Evolutionary conservation across 2,888 invertebrate genomes (phyloP).

Genomic region (Hirtodrosophila alboralis): DNA sequence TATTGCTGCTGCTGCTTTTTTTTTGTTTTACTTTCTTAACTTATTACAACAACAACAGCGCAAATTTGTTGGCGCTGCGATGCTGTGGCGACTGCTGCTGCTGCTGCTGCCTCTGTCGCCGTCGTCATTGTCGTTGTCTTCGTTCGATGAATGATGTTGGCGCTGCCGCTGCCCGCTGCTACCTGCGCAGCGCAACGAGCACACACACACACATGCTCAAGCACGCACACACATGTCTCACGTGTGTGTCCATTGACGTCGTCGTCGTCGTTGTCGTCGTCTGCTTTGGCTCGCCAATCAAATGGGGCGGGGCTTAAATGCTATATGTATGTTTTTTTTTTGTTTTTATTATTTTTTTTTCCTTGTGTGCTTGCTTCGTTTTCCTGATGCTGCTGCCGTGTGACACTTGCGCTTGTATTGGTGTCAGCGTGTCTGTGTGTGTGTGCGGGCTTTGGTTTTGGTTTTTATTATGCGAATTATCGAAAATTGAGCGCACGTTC

Average conservation of each 20-base stretch:
- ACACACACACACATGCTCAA: slow-evolving; percentile 34
- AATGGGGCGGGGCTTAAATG: slow-evolving; percentile 83
- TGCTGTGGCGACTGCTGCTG: slow-evolving; percentile 54
- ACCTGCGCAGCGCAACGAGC: slow-evolving; percentile 65
- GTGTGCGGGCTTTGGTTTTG: slow-evolving; percentile 39
- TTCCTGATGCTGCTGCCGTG: slow-evolving; percentile 52
- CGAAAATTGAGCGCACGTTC: slow-evolving; percentile 71
- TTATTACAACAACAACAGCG: slow-evolving; percentile 62
- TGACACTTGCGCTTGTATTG: slow-evolving; percentile 65
- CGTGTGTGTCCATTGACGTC: slow-evolving; percentile 77
- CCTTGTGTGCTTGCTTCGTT: slow-evolving; percentile 33
- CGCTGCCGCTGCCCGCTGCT: slow-evolving; percentile 55
- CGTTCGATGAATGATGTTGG: slow-evolving; percentile 77
- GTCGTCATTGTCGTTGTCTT: slow-evolving; percentile 53
- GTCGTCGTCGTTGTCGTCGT: slow-evolving; percentile 57
- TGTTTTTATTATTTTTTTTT: slow-evolving; percentile 49
- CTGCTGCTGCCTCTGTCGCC: slow-evolving; percentile 15
- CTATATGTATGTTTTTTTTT: slow-evolving; percentile 40
- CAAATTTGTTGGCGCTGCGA: slow-evolving; percentile 55
- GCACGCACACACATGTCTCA: slow-evolving; percentile 52
- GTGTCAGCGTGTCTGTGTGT: slow-evolving; percentile 34
- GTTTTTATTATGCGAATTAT: slow-evolving; percentile 76
- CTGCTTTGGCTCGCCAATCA: slow-evolving; percentile 80
- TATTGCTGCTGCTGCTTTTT: slow-evolving; percentile 31
- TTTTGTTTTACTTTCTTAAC: slow-evolving; percentile 58